Conservation (phyloP, 2,797 vertebrate species). For the Manis pentadactyla region DNA sequence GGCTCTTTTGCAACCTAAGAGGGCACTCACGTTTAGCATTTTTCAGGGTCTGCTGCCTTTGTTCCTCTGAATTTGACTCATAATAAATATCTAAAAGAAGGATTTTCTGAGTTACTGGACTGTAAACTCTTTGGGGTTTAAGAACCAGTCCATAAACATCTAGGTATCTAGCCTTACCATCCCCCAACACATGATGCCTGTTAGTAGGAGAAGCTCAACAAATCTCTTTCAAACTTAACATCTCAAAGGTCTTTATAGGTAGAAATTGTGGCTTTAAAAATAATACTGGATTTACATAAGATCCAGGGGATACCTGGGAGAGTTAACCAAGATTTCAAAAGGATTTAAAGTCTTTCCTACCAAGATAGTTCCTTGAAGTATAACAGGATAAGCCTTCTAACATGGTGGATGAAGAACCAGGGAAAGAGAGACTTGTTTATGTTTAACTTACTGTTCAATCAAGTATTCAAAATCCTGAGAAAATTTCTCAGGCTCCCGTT, state of each 20-base stretch:
- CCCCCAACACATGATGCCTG: no score
- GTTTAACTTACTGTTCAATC: neutral
- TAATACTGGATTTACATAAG: conserved; percentile 24
- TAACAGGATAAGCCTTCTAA: neutral
- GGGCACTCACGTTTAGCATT: neutral
- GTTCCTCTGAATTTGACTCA: neutral
- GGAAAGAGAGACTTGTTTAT: neutral
- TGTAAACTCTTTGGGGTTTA: neutral
- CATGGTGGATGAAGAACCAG: neutral
- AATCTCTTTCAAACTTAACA: neutral
- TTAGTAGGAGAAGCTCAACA: neutral
- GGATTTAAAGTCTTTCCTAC: neutral
- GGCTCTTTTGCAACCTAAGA: neutral
- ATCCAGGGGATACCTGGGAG: neutral
- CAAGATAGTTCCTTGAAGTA: neutral
- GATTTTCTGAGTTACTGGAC: neutral
- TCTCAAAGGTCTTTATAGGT: neutral
- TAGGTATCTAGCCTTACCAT: neutral
- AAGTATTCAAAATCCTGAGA: neutral
- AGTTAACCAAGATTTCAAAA: neutral
- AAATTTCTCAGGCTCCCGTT: neutral
- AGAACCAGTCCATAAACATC: neutral
- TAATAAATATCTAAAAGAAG: neutral
- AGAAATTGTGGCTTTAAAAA: neutral
- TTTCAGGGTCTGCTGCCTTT: neutral